phyloP scores from a whole-genome alignment of 2,797 vertebrate genomes.

The Acanthurus tractus region DNA sequence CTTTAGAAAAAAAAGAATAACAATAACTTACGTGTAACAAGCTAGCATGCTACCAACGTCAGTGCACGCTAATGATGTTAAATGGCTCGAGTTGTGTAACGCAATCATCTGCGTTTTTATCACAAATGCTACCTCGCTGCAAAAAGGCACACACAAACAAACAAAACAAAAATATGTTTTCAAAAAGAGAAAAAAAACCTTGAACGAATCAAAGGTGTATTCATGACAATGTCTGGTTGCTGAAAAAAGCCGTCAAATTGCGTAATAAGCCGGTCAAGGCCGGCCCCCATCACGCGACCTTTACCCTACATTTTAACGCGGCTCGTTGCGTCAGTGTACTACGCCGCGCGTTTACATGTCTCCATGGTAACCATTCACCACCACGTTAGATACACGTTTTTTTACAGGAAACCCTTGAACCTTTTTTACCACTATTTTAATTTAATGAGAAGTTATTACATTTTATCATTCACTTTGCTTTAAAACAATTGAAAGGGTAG shows the following conservation, averaged over 20 bases:
- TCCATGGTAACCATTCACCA: slow-evolving; percentile 52
- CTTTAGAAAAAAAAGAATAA: too few relatives aligned
- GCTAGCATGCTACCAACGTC: too few relatives aligned
- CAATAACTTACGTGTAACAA: too few relatives aligned
- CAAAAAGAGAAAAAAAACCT: too few relatives aligned
- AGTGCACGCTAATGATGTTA: too few relatives aligned
- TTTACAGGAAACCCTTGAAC: fast-evolving
- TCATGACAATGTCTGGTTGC: background rate
- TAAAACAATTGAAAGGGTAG: background rate
- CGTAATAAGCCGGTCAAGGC: slow-evolving; percentile 44
- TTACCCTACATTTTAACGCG: slow-evolving; percentile 68
- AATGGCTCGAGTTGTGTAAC: too few relatives aligned
- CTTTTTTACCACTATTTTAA: background rate
- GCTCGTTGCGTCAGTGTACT: slow-evolving; percentile 48
- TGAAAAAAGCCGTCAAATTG: slow-evolving; percentile 42
- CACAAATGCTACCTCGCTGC: too few relatives aligned
- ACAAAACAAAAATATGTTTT: too few relatives aligned
- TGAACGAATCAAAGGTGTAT: background rate
- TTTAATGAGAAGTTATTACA: background rate
- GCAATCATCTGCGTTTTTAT: too few relatives aligned
- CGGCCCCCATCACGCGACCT: slow-evolving; percentile 63
- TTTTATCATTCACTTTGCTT: background rate
- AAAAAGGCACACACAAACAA: too few relatives aligned
- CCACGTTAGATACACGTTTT: background rate
- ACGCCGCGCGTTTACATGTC: slow-evolving; percentile 27